Conservation (phyloP, 2,113 vertebrate species). For the Stigmatopora nigra region DNA sequence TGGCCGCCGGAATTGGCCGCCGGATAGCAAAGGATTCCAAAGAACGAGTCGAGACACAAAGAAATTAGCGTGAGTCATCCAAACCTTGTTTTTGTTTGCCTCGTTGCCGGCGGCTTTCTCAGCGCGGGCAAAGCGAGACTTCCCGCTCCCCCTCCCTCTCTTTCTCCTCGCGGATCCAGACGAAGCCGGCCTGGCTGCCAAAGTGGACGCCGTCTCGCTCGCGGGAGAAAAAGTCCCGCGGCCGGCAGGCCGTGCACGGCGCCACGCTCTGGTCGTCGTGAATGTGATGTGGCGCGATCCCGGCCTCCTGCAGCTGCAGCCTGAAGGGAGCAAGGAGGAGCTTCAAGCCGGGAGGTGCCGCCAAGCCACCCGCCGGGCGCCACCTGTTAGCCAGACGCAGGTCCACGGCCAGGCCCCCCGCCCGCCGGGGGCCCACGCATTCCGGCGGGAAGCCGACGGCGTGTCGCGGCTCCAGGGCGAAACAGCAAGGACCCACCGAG, state of each 20-base stretch:
- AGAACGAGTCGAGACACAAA: no score
- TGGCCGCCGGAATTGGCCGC: no score
- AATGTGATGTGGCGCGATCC: conserved; percentile 79
- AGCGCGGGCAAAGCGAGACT: no score
- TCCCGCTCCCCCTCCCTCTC: background rate
- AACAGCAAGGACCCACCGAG: conserved; percentile 85
- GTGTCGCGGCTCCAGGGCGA: conserved; percentile 70
- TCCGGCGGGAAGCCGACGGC: conserved; percentile 75
- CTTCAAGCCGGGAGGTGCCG: no score
- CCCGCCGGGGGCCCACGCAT: conserved; percentile 72
- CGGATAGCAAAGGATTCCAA: no score
- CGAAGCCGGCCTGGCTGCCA: conserved; percentile 87
- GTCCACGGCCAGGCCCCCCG: conserved; percentile 70
- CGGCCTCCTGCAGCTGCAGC: conserved; percentile 80
- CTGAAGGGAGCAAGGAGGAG: conserved; percentile 46
- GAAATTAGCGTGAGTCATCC: no score
- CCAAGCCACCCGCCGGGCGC: no score
- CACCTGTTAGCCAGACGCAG: conserved; percentile 86
- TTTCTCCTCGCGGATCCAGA: conserved; percentile 61
- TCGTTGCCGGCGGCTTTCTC: background rate
- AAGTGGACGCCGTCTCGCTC: conserved; percentile 83
- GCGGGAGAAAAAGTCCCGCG: conserved; percentile 83
- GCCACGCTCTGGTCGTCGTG: conserved; percentile 75
- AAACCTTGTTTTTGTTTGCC: no score
- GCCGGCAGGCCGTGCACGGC: conserved; percentile 82